Conservation (phyloP, 2,888 invertebrate species). For the Eristalis tenax region DNA sequence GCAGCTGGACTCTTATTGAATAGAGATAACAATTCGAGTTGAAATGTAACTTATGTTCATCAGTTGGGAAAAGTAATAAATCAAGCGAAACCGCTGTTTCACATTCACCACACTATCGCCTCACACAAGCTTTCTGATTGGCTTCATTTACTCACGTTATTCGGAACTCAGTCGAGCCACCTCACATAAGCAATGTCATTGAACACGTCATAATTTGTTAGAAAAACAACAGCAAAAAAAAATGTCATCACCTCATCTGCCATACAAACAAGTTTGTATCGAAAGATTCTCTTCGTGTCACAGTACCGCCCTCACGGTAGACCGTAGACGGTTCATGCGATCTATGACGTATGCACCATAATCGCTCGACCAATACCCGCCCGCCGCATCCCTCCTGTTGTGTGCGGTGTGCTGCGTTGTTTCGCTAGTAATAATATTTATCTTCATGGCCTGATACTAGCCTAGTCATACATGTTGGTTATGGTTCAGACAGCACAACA, state of each 20-base stretch:
- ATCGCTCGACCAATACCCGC: not conserved
- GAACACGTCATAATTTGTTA: constrained; percentile 30
- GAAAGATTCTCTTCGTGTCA: constrained; percentile 46
- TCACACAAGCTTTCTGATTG: not conserved
- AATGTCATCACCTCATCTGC: constrained; percentile 61
- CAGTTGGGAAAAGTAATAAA: not conserved
- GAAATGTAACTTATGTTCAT: not conserved
- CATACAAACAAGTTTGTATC: constrained; percentile 53
- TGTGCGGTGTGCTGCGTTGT: not conserved
- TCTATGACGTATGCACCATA: constrained; percentile 46
- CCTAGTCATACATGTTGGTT: constrained; percentile 20
- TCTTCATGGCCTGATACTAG: constrained; percentile 42
- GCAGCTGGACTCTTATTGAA: not conserved
- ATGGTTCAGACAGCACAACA: constrained; percentile 2
- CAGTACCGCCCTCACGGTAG: not conserved
- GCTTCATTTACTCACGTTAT: constrained; percentile 1
- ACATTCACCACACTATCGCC: not conserved
- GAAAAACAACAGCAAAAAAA: constrained; percentile 13
- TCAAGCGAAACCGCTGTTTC: not conserved
- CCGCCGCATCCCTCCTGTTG: not conserved
- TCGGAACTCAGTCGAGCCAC: constrained; percentile 5
- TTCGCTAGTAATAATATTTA: constrained; percentile 21
- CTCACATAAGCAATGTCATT: constrained; percentile 18
- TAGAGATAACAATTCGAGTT: not conserved
- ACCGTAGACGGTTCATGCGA: constrained; percentile 54